Base-by-base conservation (phyloP, 2,888 invertebrate species). In the Chrysolina americana region DNA sequence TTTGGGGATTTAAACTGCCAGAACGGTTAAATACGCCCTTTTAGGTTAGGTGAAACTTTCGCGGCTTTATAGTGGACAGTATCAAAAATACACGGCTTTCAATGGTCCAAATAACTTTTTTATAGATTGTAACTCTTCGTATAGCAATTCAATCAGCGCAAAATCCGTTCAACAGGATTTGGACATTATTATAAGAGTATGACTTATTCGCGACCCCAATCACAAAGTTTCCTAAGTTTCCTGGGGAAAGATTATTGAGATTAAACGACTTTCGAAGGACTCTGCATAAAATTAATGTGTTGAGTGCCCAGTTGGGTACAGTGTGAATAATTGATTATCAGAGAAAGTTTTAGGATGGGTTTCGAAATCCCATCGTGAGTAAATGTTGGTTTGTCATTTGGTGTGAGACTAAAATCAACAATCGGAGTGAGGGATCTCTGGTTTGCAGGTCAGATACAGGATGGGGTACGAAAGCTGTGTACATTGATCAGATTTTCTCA, bases 241-340 rank as follows among this genome's bases (percentile, higher is more conserved):
- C 23, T 23, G 23, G 13, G 23, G 13, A 17, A 48, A 17, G 56
- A 13, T 56, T 21, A 21, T 19, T 23, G 13, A 19, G 19, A 56
- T 56, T 56, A 56, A 56, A 56, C 56, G 56, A 23, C 19, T 56
- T 56, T 21, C 56, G 56, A 56, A 56, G 23, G 56, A 13, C 19
- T 23, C 56, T 3, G 21, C 23, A 21, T 23, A 23, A 56, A 56
- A 56, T 56, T 56, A 56, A 56, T 56, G 56, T 56, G 56, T 56
- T 56, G 23, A 56, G 53, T 19, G 17, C 21, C 19, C 53, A 19
- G 53, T 56, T 21, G 53, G 53, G 53, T 15, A 56, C 53, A 21
- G 11, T 19, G 19, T 56, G 21, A 23, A 56, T 56, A 13, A 56
- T 56, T 56, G 53, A 10, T 19, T 21, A 19, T 19, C 11, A 53